phyloP scores from a whole-genome alignment of 2,888 invertebrate genomes.

The Exephanes ischioxanthus region DNA sequence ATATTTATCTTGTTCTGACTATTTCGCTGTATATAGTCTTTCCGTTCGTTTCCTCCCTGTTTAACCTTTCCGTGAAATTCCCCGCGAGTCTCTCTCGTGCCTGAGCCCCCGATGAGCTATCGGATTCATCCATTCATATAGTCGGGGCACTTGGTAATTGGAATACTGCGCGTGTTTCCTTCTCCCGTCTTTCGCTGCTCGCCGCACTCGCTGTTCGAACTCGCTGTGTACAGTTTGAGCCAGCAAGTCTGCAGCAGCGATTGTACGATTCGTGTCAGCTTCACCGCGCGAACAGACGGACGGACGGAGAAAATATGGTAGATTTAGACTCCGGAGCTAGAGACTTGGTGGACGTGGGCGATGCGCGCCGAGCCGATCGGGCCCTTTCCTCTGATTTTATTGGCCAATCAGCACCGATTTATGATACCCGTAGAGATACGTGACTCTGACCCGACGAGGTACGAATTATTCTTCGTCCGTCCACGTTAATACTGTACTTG shows the following conservation, averaged over 20 bases:
- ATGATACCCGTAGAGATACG: conserved; percentile 70
- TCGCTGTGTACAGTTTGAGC: not conserved
- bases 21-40: conserved; percentile 18
- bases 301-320: conserved; percentile 9
- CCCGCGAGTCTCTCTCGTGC: not conserved
- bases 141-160: conserved; percentile 44
- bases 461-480: conserved; percentile 27
- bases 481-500: not conserved
- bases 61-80: conserved; percentile 29
- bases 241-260: not conserved
- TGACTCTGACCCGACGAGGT: conserved; percentile 54
- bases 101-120: conserved; percentile 34
- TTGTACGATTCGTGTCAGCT: not conserved
- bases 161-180: conserved; percentile 52
- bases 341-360: conserved; percentile 49
- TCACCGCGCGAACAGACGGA: conserved; percentile 4
- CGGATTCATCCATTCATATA: conserved; percentile 42
- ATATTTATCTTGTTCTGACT: conserved; percentile 22
- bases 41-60: not conserved
- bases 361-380: conserved; percentile 33
- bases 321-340: conserved; percentile 14
- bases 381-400: conserved; percentile 69
- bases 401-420: conserved; percentile 75
- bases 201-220: not conserved
- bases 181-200: conserved; percentile 19